Evolutionary conservation across 2,888 invertebrate genomes (phyloP).

Genomic region (Patella caerulea): DNA sequence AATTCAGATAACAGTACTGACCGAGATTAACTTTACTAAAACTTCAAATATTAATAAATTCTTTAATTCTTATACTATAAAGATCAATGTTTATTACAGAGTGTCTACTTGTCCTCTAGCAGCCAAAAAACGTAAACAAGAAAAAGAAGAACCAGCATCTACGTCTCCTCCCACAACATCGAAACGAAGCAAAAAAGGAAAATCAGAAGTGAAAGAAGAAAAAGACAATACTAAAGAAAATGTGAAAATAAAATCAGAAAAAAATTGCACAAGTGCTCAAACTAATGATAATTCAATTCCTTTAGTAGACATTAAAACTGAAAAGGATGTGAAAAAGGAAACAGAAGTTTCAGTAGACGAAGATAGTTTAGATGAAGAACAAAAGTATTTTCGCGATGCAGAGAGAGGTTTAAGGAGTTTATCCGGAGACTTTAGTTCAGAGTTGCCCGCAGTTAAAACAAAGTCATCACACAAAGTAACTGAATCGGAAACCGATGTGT

Average conservation of each 20-base stretch:
- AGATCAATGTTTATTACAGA: conserved; percentile 34
- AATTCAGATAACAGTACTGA: no score
- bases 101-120: conserved; percentile 57
- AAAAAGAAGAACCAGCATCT: conserved; percentile 37
- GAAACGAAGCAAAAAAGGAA: conserved; percentile 11
- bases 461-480: neutral
- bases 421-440: conserved; percentile 78
- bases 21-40: no score
- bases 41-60: no score
- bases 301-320: neutral
- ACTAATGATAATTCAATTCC: conserved; percentile 1
- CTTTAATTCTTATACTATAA: no score
- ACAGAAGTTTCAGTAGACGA: neutral
- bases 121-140: conserved; percentile 58
- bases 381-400: conserved; percentile 85
- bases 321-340: conserved; percentile 1
- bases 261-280: neutral
- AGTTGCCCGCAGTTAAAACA: neutral
- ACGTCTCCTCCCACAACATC: conserved; percentile 10
- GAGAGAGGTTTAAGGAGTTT: conserved; percentile 88
- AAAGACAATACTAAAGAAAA: conserved; percentile 20
- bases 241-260: conserved; percentile 14
- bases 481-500: conserved; percentile 3
- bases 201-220: conserved; percentile 4
- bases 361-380: conserved; percentile 76